Evolutionary conservation across 2,888 invertebrate genomes (phyloP).

Genomic region (Podotricha telesiphe): DNA sequence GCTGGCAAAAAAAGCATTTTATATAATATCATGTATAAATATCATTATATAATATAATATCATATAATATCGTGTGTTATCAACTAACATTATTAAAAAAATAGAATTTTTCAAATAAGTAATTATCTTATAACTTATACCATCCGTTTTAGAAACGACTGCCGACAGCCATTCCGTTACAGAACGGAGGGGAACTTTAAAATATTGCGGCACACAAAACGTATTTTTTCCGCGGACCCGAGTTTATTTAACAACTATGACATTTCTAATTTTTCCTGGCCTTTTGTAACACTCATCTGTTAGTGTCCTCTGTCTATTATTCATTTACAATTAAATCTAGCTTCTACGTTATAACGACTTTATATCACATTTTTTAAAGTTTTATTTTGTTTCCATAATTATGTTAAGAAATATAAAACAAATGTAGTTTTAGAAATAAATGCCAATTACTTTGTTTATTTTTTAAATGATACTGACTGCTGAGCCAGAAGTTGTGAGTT

Average conservation of each 20-base stretch:
- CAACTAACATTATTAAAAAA: too few species aligned
- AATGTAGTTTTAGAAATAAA: too few species aligned
- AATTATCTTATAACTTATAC: conserved; percentile 49
- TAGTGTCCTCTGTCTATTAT: conserved; percentile 23
- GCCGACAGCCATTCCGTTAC: conserved; percentile 81
- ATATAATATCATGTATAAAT: too few species aligned
- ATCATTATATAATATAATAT: too few species aligned
- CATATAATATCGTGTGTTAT: too few species aligned
- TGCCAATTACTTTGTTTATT: too few species aligned
- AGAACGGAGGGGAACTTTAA: conserved; percentile 78
- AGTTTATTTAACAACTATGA: conserved; percentile 58
- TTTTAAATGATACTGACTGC: too few species aligned
- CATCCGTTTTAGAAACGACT: conserved; percentile 62
- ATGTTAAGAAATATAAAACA: too few species aligned
- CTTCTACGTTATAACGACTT: background rate
- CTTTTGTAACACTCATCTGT: conserved; percentile 25
- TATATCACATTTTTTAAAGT: conserved; percentile 2
- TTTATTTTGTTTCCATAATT: background rate
- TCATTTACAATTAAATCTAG: conserved; percentile 12
- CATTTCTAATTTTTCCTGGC: conserved; percentile 62
- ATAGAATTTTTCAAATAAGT: too few species aligned
- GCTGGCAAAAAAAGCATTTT: too few species aligned
- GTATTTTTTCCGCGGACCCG: conserved; percentile 66
- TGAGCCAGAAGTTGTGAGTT: too few species aligned
- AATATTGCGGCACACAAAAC: conserved; percentile 77